A percentile compares a stretch with the other conserved stretches of the same genome.
Conservation (phyloP, 2,888 invertebrate genomes). For the Rotaria socialis region DNA sequence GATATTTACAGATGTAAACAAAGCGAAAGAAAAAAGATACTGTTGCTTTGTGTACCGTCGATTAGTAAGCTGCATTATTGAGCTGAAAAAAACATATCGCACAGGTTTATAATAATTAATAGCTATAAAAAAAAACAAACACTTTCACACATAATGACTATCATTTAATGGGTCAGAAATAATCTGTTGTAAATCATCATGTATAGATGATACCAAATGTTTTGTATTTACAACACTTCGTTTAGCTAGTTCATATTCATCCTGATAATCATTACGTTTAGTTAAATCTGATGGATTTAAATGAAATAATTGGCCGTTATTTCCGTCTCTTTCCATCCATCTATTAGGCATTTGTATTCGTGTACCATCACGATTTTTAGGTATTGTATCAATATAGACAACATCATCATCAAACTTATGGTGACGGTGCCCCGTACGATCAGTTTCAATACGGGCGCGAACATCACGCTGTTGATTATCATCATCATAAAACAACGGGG, state of each 20-base stretch:
- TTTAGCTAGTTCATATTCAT: conserved; percentile 9
- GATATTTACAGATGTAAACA: background rate
- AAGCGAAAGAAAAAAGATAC: background rate
- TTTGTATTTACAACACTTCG: conserved; percentile 29
- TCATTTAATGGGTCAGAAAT: background rate
- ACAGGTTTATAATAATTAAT: too few relatives aligned
- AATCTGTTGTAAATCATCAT: background rate
- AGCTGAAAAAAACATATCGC: background rate
- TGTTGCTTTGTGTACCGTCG: background rate
- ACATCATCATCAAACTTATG: background rate
- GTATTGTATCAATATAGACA: conserved; percentile 5
- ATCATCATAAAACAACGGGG: too few relatives aligned
- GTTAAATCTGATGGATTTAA: background rate
- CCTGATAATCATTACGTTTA: conserved; percentile 1
- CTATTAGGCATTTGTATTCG: background rate
- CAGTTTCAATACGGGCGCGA: background rate
- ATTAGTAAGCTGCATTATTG: background rate
- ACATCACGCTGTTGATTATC: too few relatives aligned
- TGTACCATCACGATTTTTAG: background rate
- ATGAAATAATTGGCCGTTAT: background rate
- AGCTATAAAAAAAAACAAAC: background rate
- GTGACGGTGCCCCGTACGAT: background rate
- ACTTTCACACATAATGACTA: background rate
- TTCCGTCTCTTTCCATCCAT: background rate
- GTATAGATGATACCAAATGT: conserved; percentile 16